phyloP scores from a whole-genome alignment of 2,888 invertebrate species.

The Lasioglossum pauxillum region DNA sequence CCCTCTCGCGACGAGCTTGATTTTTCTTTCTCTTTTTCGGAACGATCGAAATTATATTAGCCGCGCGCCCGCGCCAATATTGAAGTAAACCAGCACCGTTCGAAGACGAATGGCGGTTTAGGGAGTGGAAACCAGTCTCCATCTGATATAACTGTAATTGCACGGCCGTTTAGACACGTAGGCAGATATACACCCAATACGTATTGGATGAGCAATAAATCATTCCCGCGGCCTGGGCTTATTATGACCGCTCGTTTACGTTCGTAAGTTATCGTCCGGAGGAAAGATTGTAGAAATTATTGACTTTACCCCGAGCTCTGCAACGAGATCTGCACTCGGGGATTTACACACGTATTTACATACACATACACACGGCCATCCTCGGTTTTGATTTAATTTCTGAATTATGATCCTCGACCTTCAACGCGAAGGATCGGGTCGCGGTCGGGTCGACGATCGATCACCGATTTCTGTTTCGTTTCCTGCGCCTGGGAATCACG shows the following conservation, averaged over 20 bases:
- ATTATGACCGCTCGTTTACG: conserved; percentile 70
- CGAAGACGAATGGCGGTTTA: conserved; percentile 55
- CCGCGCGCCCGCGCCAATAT: not conserved
- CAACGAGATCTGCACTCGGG: conserved; percentile 33
- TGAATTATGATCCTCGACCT: conserved; percentile 35
- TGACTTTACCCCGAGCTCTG: conserved; percentile 46
- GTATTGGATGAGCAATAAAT: conserved; percentile 67
- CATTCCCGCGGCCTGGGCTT: conserved; percentile 61
- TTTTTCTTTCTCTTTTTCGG: not conserved
- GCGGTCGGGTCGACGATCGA: not conserved
- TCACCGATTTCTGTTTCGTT: conserved; percentile 1
- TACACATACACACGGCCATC: not conserved
- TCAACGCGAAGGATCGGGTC: not conserved
- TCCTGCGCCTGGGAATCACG: not conserved
- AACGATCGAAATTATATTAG: conserved; percentile 22
- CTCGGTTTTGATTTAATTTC: conserved; percentile 34
- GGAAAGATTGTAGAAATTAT: conserved; percentile 60
- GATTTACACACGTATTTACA: not conserved
- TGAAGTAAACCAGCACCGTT: not conserved
- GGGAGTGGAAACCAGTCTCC: conserved; percentile 69
- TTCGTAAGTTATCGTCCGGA: conserved; percentile 58
- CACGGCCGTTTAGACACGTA: conserved; percentile 66
- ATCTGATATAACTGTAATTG: conserved; percentile 71
- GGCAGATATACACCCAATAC: conserved; percentile 59
- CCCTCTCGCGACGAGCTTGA: not conserved